Evolutionary conservation across 2,113 vertebrate genomes (phyloP), one percentile per base, ranked within the genome.

Genomic region (Megalops atlanticus): DNA sequence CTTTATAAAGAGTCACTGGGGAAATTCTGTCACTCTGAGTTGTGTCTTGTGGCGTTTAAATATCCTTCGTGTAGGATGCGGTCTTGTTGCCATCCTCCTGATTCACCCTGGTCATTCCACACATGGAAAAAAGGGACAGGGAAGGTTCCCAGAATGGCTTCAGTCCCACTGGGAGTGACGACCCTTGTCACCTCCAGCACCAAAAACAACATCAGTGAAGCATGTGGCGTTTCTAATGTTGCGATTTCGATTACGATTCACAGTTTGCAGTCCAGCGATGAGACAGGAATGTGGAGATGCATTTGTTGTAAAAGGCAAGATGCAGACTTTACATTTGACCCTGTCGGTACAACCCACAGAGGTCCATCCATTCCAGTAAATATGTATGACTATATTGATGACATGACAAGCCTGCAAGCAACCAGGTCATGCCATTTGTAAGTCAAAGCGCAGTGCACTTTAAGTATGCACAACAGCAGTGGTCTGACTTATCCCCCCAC

Each of bases 1-100:
- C 91, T 92, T 85, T 86, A 91, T 93, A 93, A 92, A 93, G 85
- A 93, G 88, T 87, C 90, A 82, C 45, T 72, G 77, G 92, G 91
- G 92, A 92, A 88, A 88, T 84, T 88, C 79, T 90, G 91, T 92
- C 91, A 89, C 86, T 84, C 83, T 84, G 75, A 77, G 75, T 86
- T 88, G 82, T 76, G 75, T 86, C 87, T 87, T 83, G 36, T 78
- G 85, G 81, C 81, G 88, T 89, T 88, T 88, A 89, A 88, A 85
- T 80, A 84, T 81, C 84, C 86, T 84, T 73, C 73, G 36, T 73
- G 77, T 43, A 33, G 70, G 18, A 14, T 70, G 47, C 76, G 80
- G 33, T 79, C 81, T 81, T 74, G 76, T 15, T 40, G 79, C 83
- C 24, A 0, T 81, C 80, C 81, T 76, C 40, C n/a, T 80, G 40